Conservation (phyloP, 92 coral and sea anemone species). For the Umimayanthus kanabou region DNA sequence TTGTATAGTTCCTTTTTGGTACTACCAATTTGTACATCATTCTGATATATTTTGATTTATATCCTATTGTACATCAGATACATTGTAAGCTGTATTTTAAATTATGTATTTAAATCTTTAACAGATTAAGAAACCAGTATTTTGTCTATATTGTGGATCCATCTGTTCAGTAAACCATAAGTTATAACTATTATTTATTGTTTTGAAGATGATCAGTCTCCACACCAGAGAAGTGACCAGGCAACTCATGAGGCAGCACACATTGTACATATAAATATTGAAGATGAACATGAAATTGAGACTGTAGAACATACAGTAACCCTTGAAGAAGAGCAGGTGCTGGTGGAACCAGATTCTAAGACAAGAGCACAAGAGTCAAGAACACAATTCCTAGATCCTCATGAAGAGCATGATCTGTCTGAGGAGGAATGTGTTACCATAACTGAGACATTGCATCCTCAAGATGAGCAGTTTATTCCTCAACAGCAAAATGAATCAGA, state of each 20-base stretch:
- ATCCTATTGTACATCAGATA: too few species aligned
- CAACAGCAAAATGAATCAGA: not conserved
- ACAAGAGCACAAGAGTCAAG: not conserved
- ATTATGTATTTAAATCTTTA: too few species aligned
- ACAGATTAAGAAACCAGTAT: too few species aligned
- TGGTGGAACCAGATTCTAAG: not conserved
- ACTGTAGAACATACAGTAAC: not conserved
- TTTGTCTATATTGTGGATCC: too few species aligned
- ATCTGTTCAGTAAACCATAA: not conserved
- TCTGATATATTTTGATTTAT: too few species aligned
- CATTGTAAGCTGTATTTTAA: too few species aligned
- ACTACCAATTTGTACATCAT: too few species aligned
- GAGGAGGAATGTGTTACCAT: slow-evolving; percentile 17
- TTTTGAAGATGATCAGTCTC: not conserved
- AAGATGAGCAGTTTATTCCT: not conserved
- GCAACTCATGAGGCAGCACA: not conserved
- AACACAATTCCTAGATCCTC: not conserved
- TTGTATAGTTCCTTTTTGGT: too few species aligned
- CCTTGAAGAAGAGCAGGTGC: not conserved
- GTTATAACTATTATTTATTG: not conserved
- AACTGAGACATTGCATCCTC: slow-evolving; percentile 1
- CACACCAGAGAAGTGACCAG: not conserved
- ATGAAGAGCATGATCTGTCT: not conserved
- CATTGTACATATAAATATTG: not conserved
- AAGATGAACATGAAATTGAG: not conserved